Evolutionary conservation across 2,888 invertebrate species (phyloP).

Genomic region (Drosophila ezoana): DNA sequence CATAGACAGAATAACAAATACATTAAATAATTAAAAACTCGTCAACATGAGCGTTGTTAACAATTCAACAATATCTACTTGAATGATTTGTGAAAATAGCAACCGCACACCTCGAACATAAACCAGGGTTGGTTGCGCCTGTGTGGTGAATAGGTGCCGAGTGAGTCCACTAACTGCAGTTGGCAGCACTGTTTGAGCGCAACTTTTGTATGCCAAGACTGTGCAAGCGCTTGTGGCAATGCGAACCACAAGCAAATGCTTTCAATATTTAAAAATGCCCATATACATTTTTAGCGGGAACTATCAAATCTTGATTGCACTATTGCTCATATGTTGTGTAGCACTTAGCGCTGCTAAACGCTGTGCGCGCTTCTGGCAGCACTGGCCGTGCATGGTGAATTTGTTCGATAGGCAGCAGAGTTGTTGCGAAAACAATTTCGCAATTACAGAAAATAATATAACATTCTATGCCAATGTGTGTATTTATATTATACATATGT

Average conservation of each 20-base stretch:
- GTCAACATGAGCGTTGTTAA: conserved; percentile 80
- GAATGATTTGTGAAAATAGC: conserved; percentile 70
- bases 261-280: neutral
- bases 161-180: neutral
- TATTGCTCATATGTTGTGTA: neutral
- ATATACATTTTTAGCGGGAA: neutral
- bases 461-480: neutral
- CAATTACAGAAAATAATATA: neutral
- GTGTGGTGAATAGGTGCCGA: conserved; percentile 27
- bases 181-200: neutral
- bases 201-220: neutral
- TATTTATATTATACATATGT: neutral
- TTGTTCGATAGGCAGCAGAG: conserved; percentile 16
- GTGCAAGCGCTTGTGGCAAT: neutral
- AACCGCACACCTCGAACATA: conserved; percentile 5
- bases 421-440: conserved; percentile 10
- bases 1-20: conserved; percentile 80
- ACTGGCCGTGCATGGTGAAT: conserved; percentile 19
- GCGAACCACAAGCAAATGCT: neutral
- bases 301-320: neutral
- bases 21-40: conserved; percentile 80
- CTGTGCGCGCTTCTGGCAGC: conserved; percentile 3
- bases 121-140: conserved; percentile 31
- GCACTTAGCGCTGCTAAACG: neutral
- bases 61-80: conserved; percentile 84